These are phyloP conservation scores for Ornithoptera alexandrae DNA, from an alignment of 2,888 invertebrate genomes.

Conservation along the genomic window DNA sequence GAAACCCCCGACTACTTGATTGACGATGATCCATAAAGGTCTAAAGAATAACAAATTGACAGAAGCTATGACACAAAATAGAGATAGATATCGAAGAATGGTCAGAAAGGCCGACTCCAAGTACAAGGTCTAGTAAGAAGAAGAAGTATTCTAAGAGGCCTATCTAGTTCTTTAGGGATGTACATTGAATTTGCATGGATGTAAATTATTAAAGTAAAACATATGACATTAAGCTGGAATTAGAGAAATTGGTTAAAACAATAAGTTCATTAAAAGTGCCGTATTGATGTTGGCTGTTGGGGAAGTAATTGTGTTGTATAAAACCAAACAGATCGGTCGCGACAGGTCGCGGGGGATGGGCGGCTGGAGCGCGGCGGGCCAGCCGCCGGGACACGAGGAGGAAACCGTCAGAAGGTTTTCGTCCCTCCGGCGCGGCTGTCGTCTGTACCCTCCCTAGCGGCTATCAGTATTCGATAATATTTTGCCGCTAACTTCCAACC, in stretches of 20 bases:
- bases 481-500: slow-evolving; percentile 32
- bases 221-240: no score
- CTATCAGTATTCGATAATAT: slow-evolving; percentile 38
- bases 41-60: no score
- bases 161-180: no score
- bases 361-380: slow-evolving; percentile 27
- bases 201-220: no score
- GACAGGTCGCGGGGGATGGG: not conserved
- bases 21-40: no score
- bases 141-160: no score
- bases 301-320: slow-evolving; percentile 30
- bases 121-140: no score
- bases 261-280: slow-evolving; percentile 27
- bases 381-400: slow-evolving; percentile 10
- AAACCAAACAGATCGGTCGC: slow-evolving; percentile 30
- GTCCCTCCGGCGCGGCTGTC: slow-evolving; percentile 48
- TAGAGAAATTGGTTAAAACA: not conserved
- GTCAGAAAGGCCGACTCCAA: no score
- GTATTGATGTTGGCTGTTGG: slow-evolving; percentile 25
- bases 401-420: slow-evolving; percentile 46
- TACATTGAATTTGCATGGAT: no score
- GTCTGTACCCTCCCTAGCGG: slow-evolving; percentile 42
- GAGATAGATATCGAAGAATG: no score
- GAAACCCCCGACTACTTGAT: no score
- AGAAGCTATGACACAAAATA: no score